Base-by-base conservation (phyloP, 2,888 invertebrate genomes). In the Keiferia lycopersicella region DNA sequence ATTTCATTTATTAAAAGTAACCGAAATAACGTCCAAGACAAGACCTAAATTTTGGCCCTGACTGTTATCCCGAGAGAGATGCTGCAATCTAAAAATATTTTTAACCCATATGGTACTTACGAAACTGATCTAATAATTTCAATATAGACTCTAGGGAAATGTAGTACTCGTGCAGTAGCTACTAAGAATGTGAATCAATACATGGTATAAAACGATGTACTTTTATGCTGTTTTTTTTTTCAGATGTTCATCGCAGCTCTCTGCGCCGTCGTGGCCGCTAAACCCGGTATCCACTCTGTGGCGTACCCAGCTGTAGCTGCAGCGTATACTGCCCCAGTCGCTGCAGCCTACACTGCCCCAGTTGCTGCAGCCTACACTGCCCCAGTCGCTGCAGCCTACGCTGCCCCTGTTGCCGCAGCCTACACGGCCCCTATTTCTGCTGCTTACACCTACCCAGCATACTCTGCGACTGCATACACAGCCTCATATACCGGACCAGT, bases 161-260 rank as follows among this genome's bases (percentile, higher is more conserved):
- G 34, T 34, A 8, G 34, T 34, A 34, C 10, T 4, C 34, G 10
- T 34, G 34, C 34, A 34, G 34, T 10, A 34, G 34, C 10, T 41
- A 41, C 14, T 11, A 41, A 16, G 6, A 45, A 45, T 16, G n/a
- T 11, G 16, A 45, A n/a, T n/a, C n/a, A 16, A 45, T 16, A n/a
- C 6, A 26, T 26, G 26, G 26, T 26, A 6, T 26, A 26, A 26
- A n/a, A n/a, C n/a, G n/a, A n/a, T n/a, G n/a, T n/a, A 14, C 3
- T 53, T 53, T 7, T 14, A n/a, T 30, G n/a, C 12, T 56, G 30
- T 26, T 11, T n/a, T 34, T 56, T 34, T 56, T 1, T 56, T 12
- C 78, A 92, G 92, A 73, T 88, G 38, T 74, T 87, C 66, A 78
- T 92, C 76, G 77, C 81, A 71, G 78, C 86, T 66, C 74, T 91